Evolutionary conservation across 2,888 invertebrate genomes (phyloP).

Genomic region (Luffia ferchaultella): DNA sequence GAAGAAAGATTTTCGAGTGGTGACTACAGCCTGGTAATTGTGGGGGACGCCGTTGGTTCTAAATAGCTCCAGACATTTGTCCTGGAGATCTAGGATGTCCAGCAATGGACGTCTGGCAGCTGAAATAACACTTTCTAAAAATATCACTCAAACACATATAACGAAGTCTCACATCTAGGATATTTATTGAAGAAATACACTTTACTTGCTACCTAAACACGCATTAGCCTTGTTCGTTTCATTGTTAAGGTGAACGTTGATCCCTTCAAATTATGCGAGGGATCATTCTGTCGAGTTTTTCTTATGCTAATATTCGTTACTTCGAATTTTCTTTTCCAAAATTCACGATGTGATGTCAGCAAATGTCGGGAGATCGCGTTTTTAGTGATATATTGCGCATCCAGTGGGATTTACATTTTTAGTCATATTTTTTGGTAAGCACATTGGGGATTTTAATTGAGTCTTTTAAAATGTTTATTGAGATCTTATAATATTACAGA

Average conservation of each 20-base stretch:
- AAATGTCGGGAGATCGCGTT: too few species aligned
- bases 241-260: background rate
- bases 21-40: too few species aligned
- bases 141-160: background rate
- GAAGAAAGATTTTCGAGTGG: too few species aligned
- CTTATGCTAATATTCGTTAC: background rate
- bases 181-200: background rate
- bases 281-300: background rate
- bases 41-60: background rate
- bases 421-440: too few species aligned
- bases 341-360: background rate
- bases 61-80: background rate
- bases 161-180: background rate
- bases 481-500: too few species aligned
- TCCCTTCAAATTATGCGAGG: background rate
- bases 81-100: background rate
- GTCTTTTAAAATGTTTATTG: too few species aligned
- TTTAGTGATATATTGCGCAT: too few species aligned
- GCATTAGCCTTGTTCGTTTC: background rate
- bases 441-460: too few species aligned
- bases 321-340: background rate
- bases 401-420: too few species aligned
- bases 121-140: background rate
- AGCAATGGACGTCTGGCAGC: background rate
- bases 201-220: too few species aligned